These are phyloP conservation scores for Metacarcinus magister DNA, from an alignment of 2,888 invertebrate species.

Conservation along the genomic window DNA sequence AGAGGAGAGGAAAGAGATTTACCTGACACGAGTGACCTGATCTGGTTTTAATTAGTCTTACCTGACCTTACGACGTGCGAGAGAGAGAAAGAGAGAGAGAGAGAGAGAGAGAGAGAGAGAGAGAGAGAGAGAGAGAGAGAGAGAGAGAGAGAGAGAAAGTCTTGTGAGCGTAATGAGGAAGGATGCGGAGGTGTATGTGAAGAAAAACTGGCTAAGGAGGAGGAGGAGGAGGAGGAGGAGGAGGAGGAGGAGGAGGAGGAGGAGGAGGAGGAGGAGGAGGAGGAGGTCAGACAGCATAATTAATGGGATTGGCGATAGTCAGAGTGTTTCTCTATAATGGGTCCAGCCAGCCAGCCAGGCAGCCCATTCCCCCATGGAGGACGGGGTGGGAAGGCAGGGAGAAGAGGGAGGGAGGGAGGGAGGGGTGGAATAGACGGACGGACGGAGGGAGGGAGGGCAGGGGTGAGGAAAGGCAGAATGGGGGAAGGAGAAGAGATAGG, in stretches of 20 bases:
- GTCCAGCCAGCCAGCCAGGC: background rate
- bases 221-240: background rate
- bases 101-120: conserved; percentile 9
- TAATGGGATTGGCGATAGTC: background rate
- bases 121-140: conserved; percentile 3
- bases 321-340: conserved; percentile 13
- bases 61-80: background rate
- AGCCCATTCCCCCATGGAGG: background rate
- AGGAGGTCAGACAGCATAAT: background rate
- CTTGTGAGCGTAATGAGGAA: background rate
- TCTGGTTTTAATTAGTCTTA: background rate
- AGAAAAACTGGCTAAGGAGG: background rate
- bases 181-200: background rate
- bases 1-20: background rate
- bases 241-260: background rate
- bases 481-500: background rate
- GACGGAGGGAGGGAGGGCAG: background rate
- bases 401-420: background rate
- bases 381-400: background rate
- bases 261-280: background rate
- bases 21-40: background rate
- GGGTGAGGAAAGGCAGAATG: background rate
- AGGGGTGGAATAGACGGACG: background rate
- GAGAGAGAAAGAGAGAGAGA: conserved; percentile 6
- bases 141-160: background rate